Evolutionary conservation across 2,888 invertebrate species (phyloP).

Genomic region (Agrotis segetum): DNA sequence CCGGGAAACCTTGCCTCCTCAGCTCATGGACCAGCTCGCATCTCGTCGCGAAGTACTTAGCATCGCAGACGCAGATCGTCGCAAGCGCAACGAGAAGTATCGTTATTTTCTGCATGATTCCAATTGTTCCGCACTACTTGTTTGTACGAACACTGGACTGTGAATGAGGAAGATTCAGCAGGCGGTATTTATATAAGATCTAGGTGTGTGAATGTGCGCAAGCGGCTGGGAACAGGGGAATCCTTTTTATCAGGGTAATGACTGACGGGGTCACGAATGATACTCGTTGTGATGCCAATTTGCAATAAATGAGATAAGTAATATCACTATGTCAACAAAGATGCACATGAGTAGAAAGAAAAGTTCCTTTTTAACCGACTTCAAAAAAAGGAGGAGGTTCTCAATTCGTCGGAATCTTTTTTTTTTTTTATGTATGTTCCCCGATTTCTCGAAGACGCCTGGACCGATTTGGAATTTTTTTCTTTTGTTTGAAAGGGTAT

Average conservation of each 20-base stretch:
- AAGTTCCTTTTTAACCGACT: too few relatives aligned
- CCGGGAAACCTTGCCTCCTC: slow-evolving; percentile 77
- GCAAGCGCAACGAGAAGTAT: slow-evolving; percentile 50
- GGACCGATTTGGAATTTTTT: too few relatives aligned
- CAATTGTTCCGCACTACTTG: slow-evolving; percentile 35
- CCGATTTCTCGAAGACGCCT: too few relatives aligned
- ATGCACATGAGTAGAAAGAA: not conserved
- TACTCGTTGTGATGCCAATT: slow-evolving; percentile 15
- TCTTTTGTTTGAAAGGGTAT: too few relatives aligned
- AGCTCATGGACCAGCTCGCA: slow-evolving; percentile 76
- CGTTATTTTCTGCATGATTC: slow-evolving; percentile 52
- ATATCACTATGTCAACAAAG: not conserved
- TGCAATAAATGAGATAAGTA: not conserved
- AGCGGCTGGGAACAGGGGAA: slow-evolving; percentile 52
- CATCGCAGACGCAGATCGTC: slow-evolving; percentile 60
- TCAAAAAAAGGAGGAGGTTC: too few relatives aligned
- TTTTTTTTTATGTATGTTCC: too few relatives aligned
- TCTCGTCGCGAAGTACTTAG: slow-evolving; percentile 68
- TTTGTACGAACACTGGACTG: slow-evolving; percentile 7
- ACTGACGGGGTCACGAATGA: slow-evolving; percentile 45
- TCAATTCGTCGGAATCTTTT: too few relatives aligned
- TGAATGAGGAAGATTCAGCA: slow-evolving; percentile 29
- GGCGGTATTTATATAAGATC: slow-evolving; percentile 45
- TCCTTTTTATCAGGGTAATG: slow-evolving; percentile 55
- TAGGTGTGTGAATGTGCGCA: not conserved